A percentile compares a stretch with the other conserved stretches of the same genome.
phyloP scores from a whole-genome alignment of 2,888 invertebrate genomes.

The Pegoplata infirma region DNA sequence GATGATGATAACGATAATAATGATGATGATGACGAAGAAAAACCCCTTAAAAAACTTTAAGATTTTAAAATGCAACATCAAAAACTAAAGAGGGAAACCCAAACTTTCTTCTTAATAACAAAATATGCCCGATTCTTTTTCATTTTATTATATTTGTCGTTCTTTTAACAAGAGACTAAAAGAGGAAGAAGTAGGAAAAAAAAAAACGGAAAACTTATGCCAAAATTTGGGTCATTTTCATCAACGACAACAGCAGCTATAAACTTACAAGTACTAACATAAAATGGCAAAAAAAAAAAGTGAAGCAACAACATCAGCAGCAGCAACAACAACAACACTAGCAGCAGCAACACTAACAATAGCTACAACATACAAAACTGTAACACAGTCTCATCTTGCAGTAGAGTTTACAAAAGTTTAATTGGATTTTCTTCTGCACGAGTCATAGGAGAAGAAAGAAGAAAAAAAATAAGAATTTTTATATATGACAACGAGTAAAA shows the following conservation, averaged over 20 bases:
- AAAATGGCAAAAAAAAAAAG: slow-evolving; percentile 55
- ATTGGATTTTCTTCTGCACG: slow-evolving; percentile 72
- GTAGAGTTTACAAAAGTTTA: slow-evolving; percentile 66
- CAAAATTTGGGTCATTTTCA: slow-evolving; percentile 72
- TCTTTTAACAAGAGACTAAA: background rate
- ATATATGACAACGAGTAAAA: slow-evolving; percentile 42
- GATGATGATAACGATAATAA: too few relatives aligned
- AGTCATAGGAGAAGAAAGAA: slow-evolving; percentile 33
- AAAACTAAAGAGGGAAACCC: background rate
- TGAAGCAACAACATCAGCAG: too few relatives aligned
- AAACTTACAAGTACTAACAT: slow-evolving; percentile 56
- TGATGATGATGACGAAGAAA: too few relatives aligned
- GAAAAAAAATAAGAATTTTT: slow-evolving; percentile 16
- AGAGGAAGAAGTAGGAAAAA: background rate
- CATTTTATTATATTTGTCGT: background rate
- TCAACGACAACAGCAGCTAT: slow-evolving; percentile 69
- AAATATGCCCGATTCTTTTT: background rate
- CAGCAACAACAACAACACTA: too few relatives aligned
- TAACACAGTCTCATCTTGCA: slow-evolving; percentile 65
- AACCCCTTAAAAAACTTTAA: slow-evolving; percentile 14
- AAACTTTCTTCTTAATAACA: background rate
- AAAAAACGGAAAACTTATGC: slow-evolving; percentile 49
- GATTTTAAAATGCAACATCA: slow-evolving; percentile 1
- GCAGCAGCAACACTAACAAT: too few relatives aligned
- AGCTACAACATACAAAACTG: slow-evolving; percentile 68